Evolutionary conservation across 2,888 invertebrate genomes (phyloP).

Genomic region (Steinernema carpocapsae): DNA sequence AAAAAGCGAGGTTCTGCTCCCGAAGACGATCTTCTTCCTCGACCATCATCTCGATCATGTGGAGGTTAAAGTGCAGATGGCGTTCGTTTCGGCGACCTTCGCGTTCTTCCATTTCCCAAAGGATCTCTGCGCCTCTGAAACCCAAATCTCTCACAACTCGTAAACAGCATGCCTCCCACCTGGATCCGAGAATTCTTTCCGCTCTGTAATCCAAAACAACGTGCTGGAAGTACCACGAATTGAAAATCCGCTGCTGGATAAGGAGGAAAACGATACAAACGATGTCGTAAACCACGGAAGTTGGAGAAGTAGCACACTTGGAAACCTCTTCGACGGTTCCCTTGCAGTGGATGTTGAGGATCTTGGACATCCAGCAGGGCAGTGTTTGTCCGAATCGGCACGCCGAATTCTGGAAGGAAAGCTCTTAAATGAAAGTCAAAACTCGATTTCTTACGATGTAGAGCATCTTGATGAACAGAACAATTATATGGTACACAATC

Average conservation of each 20-base stretch:
- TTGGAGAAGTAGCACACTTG: background rate
- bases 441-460: constrained; percentile 4
- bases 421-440: too few relatives aligned
- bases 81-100: constrained; percentile 32
- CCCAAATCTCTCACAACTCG: too few relatives aligned
- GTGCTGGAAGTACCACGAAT: constrained; percentile 92
- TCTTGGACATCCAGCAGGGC: constrained; percentile 32
- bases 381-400: constrained; percentile 30
- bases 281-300: constrained; percentile 30
- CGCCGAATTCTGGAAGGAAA: background rate
- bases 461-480: constrained; percentile 29
- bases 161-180: too few relatives aligned
- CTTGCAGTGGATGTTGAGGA: constrained; percentile 31
- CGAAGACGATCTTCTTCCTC: constrained; percentile 30
- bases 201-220: constrained; percentile 92
- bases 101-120: constrained; percentile 10
- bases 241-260: constrained; percentile 85
- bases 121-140: constrained; percentile 26
- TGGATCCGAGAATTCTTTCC: constrained; percentile 86
- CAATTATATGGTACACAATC: constrained; percentile 23
- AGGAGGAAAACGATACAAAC: constrained; percentile 88
- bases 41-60: constrained; percentile 32
- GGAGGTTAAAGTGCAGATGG: constrained; percentile 4
- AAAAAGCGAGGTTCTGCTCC: background rate
- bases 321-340: background rate